Percentiles rank a stretch among this genome's conserved stretches.
Conservation (phyloP, 2,113 vertebrate species). For the Pedionomus torquatus region DNA sequence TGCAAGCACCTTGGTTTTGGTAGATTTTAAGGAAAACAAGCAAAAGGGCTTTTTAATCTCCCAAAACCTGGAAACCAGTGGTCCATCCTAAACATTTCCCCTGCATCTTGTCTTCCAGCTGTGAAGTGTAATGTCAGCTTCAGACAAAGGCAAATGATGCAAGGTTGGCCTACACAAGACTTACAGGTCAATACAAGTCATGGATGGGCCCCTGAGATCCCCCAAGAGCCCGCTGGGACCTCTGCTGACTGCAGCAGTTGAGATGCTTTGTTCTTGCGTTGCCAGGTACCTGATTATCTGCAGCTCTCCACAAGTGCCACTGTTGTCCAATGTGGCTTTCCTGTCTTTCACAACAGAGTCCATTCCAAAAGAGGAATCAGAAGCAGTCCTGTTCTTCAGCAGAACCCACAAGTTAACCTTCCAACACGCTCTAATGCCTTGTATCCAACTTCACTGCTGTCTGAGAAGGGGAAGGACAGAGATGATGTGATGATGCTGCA, state of each 20-base stretch:
- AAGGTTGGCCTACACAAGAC: not conserved
- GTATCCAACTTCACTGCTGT: not conserved
- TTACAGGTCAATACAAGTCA: not conserved
- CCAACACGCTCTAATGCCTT: not conserved
- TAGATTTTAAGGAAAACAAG: not conserved
- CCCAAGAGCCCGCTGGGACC: not conserved
- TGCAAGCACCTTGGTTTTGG: no score
- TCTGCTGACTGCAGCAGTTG: not conserved
- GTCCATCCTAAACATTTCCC: not conserved
- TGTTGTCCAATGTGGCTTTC: not conserved
- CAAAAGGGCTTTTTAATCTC: not conserved
- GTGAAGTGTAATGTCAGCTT: not conserved
- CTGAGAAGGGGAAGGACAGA: not conserved
- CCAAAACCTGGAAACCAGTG: not conserved
- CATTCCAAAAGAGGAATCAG: not conserved
- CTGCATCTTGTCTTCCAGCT: not conserved
- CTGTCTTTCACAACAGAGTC: not conserved
- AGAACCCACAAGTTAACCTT: not conserved
- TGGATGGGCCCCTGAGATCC: not conserved
- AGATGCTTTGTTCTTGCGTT: not conserved
- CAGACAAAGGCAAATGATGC: not conserved
- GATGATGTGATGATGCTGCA: not conserved
- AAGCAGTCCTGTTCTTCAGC: not conserved
- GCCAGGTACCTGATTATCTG: not conserved
- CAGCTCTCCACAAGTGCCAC: not conserved